Evolutionary conservation across 2,113 vertebrate genomes (phyloP), one percentile per base, ranked within the genome.

Genomic region (Xiphophorus hellerii): DNA sequence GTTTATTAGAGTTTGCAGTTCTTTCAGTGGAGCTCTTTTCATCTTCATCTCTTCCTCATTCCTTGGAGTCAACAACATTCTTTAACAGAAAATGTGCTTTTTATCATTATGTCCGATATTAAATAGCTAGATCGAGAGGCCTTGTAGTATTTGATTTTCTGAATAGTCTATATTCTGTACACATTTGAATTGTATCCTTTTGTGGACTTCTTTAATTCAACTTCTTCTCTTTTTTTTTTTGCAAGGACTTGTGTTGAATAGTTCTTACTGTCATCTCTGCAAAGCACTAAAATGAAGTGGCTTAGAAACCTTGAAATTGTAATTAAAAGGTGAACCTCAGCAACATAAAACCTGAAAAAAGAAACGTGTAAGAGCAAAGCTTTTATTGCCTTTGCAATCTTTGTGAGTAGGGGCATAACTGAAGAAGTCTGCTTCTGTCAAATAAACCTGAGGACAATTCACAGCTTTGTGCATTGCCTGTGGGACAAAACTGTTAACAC

Each of bases 291-390:
- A 88, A 85, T 84, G 66, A 85, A 92, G 88, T 90, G 86, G 76
- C 62, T 84, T 11, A 0, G 64, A 66, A 87, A 83, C 89, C 91
- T 92, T 92, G 90, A 87, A 75, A 82, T 87, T 82, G 80, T 83
- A 90, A 90, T 92, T 90, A 91, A 91, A 89, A 83, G 73, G 71
- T 80, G 83, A 88, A 84, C 67, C 48, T 78, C 76, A 48, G 61
- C 61, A 54, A 81, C 67, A 82, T 68, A 77, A 88, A 88, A 83
- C 80, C 75, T 61, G 60, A 6, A 69, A 76, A 78, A 29, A 68
- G 63, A 85, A 83, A 73, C n/a, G 11, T 72, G 54, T 77, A 71
- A 86, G 68, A 54, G n/a, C 48, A 80, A 83, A 88, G 82, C 74
- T 83, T 88, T 82, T 75, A 82, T 84, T 86, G 78, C 87, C 84